A percentile compares a stretch with the other conserved stretches of the same genome.
These are phyloP conservation scores for Psammodynastes pulverulentus DNA, from an alignment of 2,113 vertebrate genomes.

Conservation along the genomic window DNA sequence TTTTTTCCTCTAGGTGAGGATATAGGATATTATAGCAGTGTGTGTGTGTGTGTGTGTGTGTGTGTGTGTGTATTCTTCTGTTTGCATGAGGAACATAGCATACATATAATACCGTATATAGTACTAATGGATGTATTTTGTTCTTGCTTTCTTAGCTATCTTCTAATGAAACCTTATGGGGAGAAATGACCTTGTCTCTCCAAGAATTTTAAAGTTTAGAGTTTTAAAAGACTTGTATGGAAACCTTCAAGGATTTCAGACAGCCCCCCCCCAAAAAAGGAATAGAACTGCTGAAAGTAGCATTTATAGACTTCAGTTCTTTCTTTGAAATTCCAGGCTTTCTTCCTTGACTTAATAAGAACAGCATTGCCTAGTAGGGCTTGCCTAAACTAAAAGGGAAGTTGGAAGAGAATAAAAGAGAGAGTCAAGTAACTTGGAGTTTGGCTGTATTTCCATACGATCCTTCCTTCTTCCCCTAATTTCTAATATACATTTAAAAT, in stretches of 20 bases:
- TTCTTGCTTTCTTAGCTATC: background rate
- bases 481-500: background rate
- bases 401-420: background rate
- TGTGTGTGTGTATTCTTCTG: background rate
- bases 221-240: background rate
- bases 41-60: background rate
- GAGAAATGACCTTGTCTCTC: background rate
- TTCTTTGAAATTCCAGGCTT: background rate
- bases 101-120: background rate
- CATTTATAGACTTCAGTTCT: background rate
- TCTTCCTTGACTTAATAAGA: background rate
- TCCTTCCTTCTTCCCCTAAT: background rate
- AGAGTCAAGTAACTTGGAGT: background rate
- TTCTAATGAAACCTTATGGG: background rate
- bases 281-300: background rate
- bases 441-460: background rate
- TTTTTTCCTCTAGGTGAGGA: background rate
- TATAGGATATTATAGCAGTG: background rate
- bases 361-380: background rate
- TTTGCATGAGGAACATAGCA: background rate
- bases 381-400: background rate
- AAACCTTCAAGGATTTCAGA: background rate
- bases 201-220: background rate
- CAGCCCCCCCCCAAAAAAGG: background rate
- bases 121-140: background rate